Evolutionary conservation across 2,888 invertebrate genomes (phyloP).

Genomic region (Caenorhabditis imperialis): DNA sequence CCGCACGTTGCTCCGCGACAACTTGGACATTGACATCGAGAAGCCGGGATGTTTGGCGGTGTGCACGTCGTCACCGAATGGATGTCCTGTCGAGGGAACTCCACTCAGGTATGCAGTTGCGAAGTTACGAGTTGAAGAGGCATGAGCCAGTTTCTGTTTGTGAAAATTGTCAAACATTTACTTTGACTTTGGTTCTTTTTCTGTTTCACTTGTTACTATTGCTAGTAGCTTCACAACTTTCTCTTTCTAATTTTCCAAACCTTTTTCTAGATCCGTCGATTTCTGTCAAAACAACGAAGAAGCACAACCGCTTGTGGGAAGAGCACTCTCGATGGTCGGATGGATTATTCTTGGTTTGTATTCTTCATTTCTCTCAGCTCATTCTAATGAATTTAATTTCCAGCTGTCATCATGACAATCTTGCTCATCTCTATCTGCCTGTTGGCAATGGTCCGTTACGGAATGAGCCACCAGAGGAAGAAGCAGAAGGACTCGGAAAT

Average conservation of each 20-base stretch:
- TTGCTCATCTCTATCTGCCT: conserved; percentile 76
- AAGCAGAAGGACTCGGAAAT: conserved; percentile 77
- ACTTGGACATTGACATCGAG: conserved; percentile 75
- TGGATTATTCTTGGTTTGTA: conserved; percentile 77
- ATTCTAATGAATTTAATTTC: conserved; percentile 23
- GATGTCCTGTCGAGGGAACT: conserved; percentile 75
- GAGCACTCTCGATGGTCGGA: conserved; percentile 74
- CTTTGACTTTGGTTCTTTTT: conserved; percentile 12
- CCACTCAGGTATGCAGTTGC: conserved; percentile 66
- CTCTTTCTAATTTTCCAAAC: neutral
- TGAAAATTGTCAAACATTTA: conserved; percentile 13
- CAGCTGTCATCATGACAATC: conserved; percentile 78
- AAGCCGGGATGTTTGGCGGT: conserved; percentile 74
- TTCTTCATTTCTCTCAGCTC: neutral
- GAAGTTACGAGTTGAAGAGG: neutral
- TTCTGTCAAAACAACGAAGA: conserved; percentile 72
- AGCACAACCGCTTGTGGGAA: conserved; percentile 69
- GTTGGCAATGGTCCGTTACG: conserved; percentile 77
- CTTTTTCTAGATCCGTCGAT: conserved; percentile 67
- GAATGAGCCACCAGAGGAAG: conserved; percentile 77
- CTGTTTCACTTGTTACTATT: conserved; percentile 6
- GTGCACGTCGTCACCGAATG: conserved; percentile 70
- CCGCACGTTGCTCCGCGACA: conserved; percentile 75
- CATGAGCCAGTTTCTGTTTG: conserved; percentile 28
- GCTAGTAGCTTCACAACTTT: neutral